These are phyloP conservation scores for Cistogaster globosa DNA, from an alignment of 2,888 invertebrate genomes.

Conservation along the genomic window DNA sequence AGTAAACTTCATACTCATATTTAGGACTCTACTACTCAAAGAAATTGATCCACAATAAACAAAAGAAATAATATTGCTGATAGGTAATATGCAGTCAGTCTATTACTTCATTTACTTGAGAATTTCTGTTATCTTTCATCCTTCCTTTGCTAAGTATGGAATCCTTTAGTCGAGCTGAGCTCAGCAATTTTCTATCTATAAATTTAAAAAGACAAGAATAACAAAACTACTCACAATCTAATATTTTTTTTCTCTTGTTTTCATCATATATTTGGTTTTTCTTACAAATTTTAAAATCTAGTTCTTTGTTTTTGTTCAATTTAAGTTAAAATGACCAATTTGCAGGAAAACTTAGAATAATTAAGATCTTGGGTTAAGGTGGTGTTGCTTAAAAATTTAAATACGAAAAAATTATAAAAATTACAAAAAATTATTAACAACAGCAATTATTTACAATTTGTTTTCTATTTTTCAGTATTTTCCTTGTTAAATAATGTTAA, in stretches of 20 bases:
- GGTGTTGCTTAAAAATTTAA: constrained; percentile 35
- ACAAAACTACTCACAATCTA: constrained; percentile 44
- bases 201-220: constrained; percentile 36
- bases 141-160: constrained; percentile 36
- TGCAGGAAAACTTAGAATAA: constrained; percentile 54
- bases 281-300: constrained; percentile 60
- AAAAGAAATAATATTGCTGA: not conserved
- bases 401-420: constrained; percentile 26
- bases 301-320: constrained; percentile 40
- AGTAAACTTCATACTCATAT: not conserved
- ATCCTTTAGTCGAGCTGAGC: constrained; percentile 21
- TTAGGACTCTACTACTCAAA: not conserved
- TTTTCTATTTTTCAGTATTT: constrained; percentile 11
- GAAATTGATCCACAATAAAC: not conserved
- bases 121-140: not conserved
- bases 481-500: not conserved
- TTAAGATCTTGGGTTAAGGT: constrained; percentile 35
- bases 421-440: constrained; percentile 38
- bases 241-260: constrained; percentile 37
- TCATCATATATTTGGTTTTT: constrained; percentile 49
- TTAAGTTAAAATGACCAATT: constrained; percentile 48
- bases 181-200: constrained; percentile 34
- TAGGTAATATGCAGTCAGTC: not conserved
- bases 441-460: constrained; percentile 42
- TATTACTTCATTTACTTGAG: constrained; percentile 9